These are phyloP conservation scores for Physocephala rufipes DNA, from an alignment of 2,888 invertebrate species.

Conservation along the genomic window DNA sequence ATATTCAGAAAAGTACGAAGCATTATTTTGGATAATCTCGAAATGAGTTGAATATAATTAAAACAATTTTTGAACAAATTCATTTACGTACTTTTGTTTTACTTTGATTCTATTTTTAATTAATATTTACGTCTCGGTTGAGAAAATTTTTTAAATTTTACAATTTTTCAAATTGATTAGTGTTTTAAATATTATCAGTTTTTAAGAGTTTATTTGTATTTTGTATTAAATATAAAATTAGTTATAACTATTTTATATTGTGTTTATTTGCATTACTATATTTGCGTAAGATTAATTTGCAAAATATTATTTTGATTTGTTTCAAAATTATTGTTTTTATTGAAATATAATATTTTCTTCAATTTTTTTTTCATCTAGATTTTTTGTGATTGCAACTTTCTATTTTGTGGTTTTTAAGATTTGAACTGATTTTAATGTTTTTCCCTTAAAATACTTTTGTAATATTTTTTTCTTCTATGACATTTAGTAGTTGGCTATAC, in stretches of 20 bases:
- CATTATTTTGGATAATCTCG: too few species aligned
- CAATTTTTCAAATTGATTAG: not conserved
- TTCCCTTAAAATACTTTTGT: conserved; percentile 30
- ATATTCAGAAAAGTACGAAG: too few species aligned
- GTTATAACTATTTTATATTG: not conserved
- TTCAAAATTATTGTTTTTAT: not conserved
- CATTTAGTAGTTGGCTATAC: too few species aligned
- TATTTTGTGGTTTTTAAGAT: conserved; percentile 7
- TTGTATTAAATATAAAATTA: not conserved
- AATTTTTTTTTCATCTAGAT: conserved; percentile 4
- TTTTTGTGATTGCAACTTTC: not conserved
- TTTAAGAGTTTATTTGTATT: not conserved
- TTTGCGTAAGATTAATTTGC: not conserved
- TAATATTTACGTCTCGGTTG: conserved; percentile 7
- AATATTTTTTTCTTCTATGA: not conserved
- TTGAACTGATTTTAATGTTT: conserved; percentile 8
- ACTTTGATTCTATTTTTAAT: conserved; percentile 5
- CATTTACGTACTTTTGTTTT: not conserved
- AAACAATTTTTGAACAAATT: too few species aligned
- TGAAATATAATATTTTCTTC: not conserved
- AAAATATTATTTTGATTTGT: not conserved
- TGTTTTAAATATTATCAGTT: not conserved
- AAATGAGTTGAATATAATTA: too few species aligned
- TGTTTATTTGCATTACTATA: not conserved
- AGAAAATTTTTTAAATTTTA: not conserved